Evolutionary conservation across 2,113 vertebrate genomes (phyloP), one percentile per base, ranked within the genome.

Genomic region (Zosterops borbonicus): DNA sequence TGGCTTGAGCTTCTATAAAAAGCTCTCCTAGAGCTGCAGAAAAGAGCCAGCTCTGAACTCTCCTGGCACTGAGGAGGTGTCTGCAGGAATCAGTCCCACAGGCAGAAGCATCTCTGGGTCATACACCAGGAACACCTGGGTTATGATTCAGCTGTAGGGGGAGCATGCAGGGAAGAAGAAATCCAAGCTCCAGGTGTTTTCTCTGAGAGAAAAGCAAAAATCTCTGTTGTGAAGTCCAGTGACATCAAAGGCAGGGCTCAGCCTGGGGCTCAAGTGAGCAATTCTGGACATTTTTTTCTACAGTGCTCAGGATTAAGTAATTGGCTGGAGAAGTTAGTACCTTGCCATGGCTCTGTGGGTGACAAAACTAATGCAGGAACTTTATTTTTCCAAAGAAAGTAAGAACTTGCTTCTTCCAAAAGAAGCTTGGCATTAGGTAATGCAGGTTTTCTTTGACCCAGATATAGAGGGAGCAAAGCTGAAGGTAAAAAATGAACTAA

Each of bases 241-340:
- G 11, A 46, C 29, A 19, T 9, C 14, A 46, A 80, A 83, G 50
- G 49, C 13, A 53, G 24, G 7, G 16, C 56, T 74, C 37, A 87
- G 28, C 10, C 9, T 46, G 52, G 17, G 53, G 12, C 9, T 80
- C 0, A 0, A 60, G 44, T 3, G 35, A 42, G 37, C 0, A 0
- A 19, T 58, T 56, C 41, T 76, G 55, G 37, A 41, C 6, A 5
- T 17, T 37, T 90, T 90, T 39, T 63, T 20, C 35, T 77, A 5
- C 0, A 0, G 42, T 46, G 17, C 35, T 63, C 12, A 29, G 52
- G 27, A 25, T 69, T 52, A 68, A n/a, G 21, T 47, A 42, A 52
- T 5, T 84, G 52, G 4, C 52, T 55, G 46, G 49, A 73, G 41
- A 73, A 74, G 5, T 41, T 52, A n/a, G 4, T 15, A 31, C 28